Evolutionary conservation across 37 sponge, comb jelly and placozoan genomes (phyloP).

Genomic region (Geodia barretti): DNA sequence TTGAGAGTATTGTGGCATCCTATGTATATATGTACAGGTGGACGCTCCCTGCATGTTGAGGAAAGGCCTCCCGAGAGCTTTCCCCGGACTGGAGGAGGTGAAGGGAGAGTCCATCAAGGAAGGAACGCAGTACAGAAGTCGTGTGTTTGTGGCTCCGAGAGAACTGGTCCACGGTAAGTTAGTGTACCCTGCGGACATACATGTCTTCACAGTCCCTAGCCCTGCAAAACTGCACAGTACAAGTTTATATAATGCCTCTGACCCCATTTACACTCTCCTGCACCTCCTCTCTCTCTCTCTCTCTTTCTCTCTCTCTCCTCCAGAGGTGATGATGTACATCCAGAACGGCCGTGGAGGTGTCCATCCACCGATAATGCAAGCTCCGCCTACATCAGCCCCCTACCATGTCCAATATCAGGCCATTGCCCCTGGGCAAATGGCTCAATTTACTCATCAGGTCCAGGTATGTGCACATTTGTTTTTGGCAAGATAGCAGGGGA

Average conservation of each 20-base stretch:
- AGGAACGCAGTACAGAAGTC: conserved; percentile 84
- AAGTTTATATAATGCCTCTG: neutral
- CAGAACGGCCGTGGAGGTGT: neutral
- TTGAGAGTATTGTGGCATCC: neutral
- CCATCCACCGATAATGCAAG: too few relatives aligned
- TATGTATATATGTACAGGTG: conserved; percentile 10
- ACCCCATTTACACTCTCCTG: neutral
- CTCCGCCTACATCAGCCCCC: too few relatives aligned
- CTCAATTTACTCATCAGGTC: neutral
- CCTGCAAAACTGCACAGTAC: too few relatives aligned
- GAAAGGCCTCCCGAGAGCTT: conserved; percentile 86
- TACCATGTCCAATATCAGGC: too few relatives aligned
- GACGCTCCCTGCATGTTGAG: conserved; percentile 85
- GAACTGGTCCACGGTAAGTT: conserved; percentile 20
- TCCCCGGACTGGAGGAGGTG: conserved; percentile 88
- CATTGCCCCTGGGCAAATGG: neutral
- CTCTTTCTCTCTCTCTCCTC: neutral
- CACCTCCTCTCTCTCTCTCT: neutral
- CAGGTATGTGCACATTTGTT: neutral
- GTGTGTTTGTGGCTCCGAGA: conserved; percentile 78
- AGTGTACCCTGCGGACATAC: too few relatives aligned
- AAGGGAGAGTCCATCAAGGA: conserved; percentile 81
- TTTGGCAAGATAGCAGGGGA: too few relatives aligned
- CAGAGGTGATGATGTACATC: neutral
- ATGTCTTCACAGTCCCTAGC: too few relatives aligned